Conservation (phyloP, 2,888 invertebrate species). For the Crepidodera aurea region DNA sequence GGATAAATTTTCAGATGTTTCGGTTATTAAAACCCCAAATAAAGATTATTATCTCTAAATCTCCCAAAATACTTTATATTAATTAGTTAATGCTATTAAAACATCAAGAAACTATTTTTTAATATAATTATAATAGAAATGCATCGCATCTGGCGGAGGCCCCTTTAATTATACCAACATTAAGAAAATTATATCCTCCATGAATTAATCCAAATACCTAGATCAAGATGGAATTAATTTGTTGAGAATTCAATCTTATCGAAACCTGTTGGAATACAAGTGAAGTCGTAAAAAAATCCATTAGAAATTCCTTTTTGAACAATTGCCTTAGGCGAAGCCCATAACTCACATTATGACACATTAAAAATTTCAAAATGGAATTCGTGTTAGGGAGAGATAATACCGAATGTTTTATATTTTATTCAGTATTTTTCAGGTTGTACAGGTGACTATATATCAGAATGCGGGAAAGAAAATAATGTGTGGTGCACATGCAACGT, state of each 20-base stretch:
- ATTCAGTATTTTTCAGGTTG: slow-evolving; percentile 52
- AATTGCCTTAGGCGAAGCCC: background rate
- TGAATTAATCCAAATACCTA: background rate
- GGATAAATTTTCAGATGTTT: too few relatives aligned
- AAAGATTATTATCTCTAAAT: too few relatives aligned
- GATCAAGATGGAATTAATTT: slow-evolving; percentile 1
- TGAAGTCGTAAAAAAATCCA: slow-evolving; percentile 3
- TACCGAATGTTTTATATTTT: slow-evolving; percentile 51
- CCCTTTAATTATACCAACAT: background rate
- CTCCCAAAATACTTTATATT: too few relatives aligned
- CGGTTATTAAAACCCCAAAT: too few relatives aligned
- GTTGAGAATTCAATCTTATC: slow-evolving; percentile 11
- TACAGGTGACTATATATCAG: slow-evolving; percentile 47
- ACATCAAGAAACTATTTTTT: too few relatives aligned
- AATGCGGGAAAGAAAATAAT: slow-evolving; percentile 46
- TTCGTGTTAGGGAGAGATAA: slow-evolving; percentile 52
- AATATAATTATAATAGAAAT: too few relatives aligned
- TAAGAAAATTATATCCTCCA: background rate
- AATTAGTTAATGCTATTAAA: too few relatives aligned
- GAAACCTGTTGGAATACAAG: background rate
- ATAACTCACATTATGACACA: slow-evolving; percentile 31
- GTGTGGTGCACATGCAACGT: slow-evolving; percentile 53
- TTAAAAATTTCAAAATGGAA: slow-evolving; percentile 46
- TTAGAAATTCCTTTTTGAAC: slow-evolving; percentile 7
- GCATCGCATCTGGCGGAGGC: too few relatives aligned